A percentile compares a stretch with the other conserved stretches of the same genome.
phyloP scores from a whole-genome alignment of 2,113 vertebrate species.

The Nestor notabilis region DNA sequence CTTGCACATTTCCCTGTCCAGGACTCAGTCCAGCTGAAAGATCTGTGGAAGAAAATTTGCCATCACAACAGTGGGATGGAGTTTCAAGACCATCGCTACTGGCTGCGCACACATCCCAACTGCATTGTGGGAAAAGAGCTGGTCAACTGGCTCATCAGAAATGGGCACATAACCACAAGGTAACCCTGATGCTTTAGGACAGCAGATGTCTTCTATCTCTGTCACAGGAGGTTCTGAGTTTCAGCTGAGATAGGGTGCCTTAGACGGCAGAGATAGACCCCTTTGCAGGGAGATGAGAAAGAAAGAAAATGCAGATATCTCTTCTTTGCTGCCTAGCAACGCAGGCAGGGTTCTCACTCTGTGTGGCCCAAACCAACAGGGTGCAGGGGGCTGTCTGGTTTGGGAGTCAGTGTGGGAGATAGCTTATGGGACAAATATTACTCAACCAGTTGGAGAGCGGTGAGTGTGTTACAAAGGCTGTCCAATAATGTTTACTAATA shows the following conservation, averaged over 20 bases:
- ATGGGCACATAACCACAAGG: constrained; percentile 94
- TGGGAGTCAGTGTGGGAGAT: neutral
- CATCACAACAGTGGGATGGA: constrained; percentile 97
- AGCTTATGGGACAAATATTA: neutral
- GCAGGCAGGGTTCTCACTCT: neutral
- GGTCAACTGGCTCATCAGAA: constrained; percentile 96
- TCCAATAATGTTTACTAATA: neutral
- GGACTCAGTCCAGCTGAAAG: constrained; percentile 96
- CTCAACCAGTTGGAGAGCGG: neutral
- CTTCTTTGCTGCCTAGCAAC: neutral
- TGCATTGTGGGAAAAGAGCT: constrained; percentile 98
- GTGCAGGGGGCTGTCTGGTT: neutral
- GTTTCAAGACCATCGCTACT: constrained; percentile 98
- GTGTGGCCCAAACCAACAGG: neutral
- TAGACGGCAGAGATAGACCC: neutral
- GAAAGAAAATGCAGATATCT: neutral
- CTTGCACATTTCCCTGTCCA: constrained; percentile 40
- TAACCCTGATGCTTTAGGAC: constrained; percentile 43
- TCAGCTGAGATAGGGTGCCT: neutral
- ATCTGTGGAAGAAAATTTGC: constrained; percentile 98
- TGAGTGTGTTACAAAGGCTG: neutral
- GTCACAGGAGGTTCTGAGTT: neutral
- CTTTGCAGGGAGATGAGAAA: neutral
- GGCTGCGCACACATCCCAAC: constrained; percentile 96
- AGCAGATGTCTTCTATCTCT: neutral